These are phyloP conservation scores for Andricus quercusramuli DNA, from an alignment of 2,888 invertebrate genomes.

Conservation along the genomic window DNA sequence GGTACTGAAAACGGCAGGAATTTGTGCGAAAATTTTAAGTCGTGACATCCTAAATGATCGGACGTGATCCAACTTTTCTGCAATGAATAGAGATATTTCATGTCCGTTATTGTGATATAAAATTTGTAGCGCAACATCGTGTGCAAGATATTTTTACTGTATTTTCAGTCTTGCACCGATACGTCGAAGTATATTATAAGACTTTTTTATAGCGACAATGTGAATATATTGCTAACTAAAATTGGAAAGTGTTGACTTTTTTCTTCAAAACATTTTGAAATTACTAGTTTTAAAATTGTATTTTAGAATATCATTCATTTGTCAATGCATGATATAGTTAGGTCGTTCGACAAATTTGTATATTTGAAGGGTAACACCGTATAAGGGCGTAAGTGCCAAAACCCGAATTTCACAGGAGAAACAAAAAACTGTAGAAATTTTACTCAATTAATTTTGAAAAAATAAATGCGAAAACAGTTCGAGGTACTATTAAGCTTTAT, in stretches of 20 bases:
- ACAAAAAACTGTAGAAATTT: no score
- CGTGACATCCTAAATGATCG: not conserved
- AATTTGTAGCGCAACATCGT: constrained; percentile 43
- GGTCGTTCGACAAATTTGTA: no score
- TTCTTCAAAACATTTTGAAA: not conserved
- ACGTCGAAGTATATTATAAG: constrained; percentile 44
- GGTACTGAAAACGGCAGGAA: not conserved
- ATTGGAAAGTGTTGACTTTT: not conserved
- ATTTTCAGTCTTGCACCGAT: constrained; percentile 1
- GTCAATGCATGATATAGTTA: no score
- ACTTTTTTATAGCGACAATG: constrained; percentile 58
- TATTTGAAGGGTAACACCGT: no score
- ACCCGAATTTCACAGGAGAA: no score
- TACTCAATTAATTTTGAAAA: no score
- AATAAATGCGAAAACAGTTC: no score
- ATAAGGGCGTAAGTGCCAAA: no score
- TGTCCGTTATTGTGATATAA: constrained; percentile 68
- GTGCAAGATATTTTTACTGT: constrained; percentile 9
- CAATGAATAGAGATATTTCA: constrained; percentile 53
- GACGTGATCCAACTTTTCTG: constrained; percentile 49
- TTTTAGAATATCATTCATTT: not conserved
- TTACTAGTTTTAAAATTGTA: not conserved
- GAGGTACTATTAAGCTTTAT: no score
- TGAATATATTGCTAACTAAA: constrained; percentile 53
- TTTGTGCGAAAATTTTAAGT: not conserved